Conservation (phyloP, 2,113 vertebrate genomes). For the Prinia subflava region DNA sequence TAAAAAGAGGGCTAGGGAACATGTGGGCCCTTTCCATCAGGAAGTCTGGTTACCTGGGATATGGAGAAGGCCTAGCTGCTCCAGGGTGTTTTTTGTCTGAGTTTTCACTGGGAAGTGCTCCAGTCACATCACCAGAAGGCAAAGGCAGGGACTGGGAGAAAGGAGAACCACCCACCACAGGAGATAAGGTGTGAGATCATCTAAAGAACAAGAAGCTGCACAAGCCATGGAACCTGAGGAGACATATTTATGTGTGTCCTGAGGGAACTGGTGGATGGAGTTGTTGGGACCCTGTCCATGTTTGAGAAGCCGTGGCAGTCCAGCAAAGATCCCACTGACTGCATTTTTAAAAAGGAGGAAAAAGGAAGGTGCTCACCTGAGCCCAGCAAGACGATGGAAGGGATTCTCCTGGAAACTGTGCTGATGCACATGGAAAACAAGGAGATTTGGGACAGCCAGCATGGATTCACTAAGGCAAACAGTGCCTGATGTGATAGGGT, state of each 20-base stretch:
- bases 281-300: fast-evolving
- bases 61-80: not conserved
- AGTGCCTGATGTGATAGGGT: not conserved
- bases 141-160: not conserved
- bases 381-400: not conserved
- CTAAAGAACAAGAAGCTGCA: not conserved
- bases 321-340: not conserved
- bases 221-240: not conserved
- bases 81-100: not conserved
- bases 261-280: not conserved
- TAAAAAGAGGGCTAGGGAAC: not conserved
- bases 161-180: fast-evolving
- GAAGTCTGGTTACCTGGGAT: not conserved
- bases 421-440: not conserved
- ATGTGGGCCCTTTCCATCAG: not conserved
- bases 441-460: not conserved
- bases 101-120: not conserved
- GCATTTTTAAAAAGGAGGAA: fast-evolving
- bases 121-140: not conserved
- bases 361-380: not conserved
- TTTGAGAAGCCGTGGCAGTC: not conserved
- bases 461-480: not conserved
- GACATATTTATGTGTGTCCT: not conserved
- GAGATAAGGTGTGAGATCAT: not conserved
- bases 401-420: not conserved